Conservation (phyloP, 2,113 vertebrate species). For the Leucosticte australis region DNA sequence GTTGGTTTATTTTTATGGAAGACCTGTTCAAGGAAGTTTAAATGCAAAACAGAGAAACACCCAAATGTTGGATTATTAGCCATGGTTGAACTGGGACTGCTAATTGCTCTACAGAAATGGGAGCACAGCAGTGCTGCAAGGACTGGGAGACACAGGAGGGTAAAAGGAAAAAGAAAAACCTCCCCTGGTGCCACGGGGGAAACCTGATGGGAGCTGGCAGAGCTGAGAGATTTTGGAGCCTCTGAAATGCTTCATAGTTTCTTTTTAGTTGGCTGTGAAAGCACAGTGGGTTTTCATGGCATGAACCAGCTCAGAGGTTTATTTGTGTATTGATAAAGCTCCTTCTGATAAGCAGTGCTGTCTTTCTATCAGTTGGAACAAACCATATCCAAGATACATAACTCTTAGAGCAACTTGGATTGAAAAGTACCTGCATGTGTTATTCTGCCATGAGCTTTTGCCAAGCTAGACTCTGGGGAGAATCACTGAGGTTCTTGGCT, state of each 20-base stretch:
- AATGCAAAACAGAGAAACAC: rapidly evolving
- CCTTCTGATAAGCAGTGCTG: background rate
- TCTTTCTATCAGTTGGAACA: background rate
- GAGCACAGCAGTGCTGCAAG: rapidly evolving
- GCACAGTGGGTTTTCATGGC: background rate
- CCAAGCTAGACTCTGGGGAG: background rate
- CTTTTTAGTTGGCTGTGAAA: background rate
- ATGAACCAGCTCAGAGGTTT: background rate
- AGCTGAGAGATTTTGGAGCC: background rate
- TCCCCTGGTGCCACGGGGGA: rapidly evolving
- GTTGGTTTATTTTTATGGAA: background rate
- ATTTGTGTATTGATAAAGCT: background rate
- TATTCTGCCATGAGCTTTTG: background rate
- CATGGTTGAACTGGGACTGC: background rate
- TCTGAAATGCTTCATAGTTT: background rate
- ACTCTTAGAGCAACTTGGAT: background rate
- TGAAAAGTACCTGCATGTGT: rapidly evolving
- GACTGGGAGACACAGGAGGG: rapidly evolving
- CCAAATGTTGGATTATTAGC: background rate
- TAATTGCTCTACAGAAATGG: background rate
- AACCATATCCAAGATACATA: rapidly evolving
- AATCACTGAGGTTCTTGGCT: background rate
- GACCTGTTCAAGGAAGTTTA: background rate
- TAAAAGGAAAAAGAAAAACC: background rate
- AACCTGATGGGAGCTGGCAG: background rate